Conservation (phyloP, 2,797 vertebrate genomes). For the Gallinago nigripennis region DNA sequence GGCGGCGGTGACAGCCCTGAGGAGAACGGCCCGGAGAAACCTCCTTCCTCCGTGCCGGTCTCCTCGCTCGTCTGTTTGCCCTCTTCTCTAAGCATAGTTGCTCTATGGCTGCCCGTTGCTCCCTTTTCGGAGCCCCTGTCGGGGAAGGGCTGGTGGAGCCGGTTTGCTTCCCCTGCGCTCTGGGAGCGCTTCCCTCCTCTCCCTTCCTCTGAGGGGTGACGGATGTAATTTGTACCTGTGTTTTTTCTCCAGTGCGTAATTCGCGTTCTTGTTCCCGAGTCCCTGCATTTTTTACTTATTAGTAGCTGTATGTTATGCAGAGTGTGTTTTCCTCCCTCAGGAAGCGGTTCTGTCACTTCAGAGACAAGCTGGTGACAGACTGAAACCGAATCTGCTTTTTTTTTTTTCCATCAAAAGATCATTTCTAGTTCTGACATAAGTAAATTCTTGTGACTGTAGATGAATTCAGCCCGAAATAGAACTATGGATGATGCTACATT, state of each 20-base stretch:
- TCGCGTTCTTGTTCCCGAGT: not conserved
- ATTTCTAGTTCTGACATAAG: not conserved
- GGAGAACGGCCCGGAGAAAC: not conserved
- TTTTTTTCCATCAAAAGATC: accelerated
- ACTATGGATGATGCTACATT: accelerated
- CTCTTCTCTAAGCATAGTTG: accelerated
- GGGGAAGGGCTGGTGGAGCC: not conserved
- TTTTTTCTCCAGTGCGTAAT: not conserved
- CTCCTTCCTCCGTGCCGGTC: accelerated
- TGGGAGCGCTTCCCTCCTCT: not conserved
- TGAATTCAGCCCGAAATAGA: not conserved
- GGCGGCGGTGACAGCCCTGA: not conserved
- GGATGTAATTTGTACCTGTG: not conserved
- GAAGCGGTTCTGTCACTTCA: not conserved
- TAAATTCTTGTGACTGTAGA: not conserved
- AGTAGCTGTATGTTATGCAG: accelerated
- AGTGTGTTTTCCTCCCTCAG: not conserved
- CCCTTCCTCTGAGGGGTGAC: not conserved
- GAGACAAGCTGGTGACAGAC: not conserved
- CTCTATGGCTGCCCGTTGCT: not conserved
- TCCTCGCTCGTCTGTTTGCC: accelerated
- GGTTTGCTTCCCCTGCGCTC: not conserved
- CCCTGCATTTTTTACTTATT: not conserved
- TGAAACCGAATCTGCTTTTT: accelerated
- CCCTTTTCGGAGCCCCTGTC: not conserved